Evolutionary conservation across 2,888 invertebrate species (phyloP), one percentile per base, ranked within the genome.

Genomic region (Cordilura impudica): DNA sequence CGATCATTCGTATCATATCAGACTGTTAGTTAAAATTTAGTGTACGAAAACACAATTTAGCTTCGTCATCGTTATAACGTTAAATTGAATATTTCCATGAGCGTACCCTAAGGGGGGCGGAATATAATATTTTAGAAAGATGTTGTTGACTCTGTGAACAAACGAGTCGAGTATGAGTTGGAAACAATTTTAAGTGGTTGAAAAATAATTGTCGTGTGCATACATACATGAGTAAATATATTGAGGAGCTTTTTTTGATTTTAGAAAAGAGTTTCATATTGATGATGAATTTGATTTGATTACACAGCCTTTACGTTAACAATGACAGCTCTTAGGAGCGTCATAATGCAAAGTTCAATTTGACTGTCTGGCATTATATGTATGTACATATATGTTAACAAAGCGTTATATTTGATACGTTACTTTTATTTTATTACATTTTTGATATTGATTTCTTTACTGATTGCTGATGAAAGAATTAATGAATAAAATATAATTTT

Each of bases 311-410:
- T 51, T 21, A 51, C 26, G 14, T n/a, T 14, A 65, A 73, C 26
- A 39, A 19, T 53, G 26, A 47, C 18, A 12, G n/a, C 8, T 43
- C 8, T 12, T 31, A 12, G 53, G 47, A 35, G 69, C 78, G 78
- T 78, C 78, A 78, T 60, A 74, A 29, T 71, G 35, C 66, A 74
- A 78, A 78, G 78, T 74, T 66, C 78, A 78, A 19, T 56, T 56
- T 19, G 26, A 74, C 39, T 58, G 65, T 51, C 47, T 65, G 56
- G 26, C 47, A 56, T n/a, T n/a, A 45, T 65, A 31, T 16, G 43
- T 21, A 29, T 6, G 8, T 6, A 45, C n/a, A 45, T 1, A 4
- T 23, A 39, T 39, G 12, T 2, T 39, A 4, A n/a, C 35, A n/a
- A 12, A 39, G 12, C 35, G n/a, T 39, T 39, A 3, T 39, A 39